phyloP scores from a whole-genome alignment of 1,140 invertebrate species.

The Lordiphosa clarofinis region DNA sequence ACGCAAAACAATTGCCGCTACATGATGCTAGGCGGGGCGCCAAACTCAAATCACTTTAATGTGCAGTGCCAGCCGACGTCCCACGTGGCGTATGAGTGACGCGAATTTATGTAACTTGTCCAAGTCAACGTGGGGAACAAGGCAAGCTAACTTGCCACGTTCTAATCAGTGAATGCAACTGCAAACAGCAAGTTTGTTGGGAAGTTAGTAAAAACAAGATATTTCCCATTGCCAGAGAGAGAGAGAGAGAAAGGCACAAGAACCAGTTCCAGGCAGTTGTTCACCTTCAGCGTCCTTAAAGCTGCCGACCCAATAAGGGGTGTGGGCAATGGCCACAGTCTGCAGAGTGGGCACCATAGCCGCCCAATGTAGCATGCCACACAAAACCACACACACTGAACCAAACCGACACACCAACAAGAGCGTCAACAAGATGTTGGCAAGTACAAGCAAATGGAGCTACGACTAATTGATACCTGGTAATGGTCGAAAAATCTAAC shows the following conservation, averaged over 20 bases:
- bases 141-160: slow-evolving; percentile 55
- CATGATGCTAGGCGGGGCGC: slow-evolving; percentile 15
- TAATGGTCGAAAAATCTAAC: too few relatives aligned
- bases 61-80: slow-evolving; percentile 24
- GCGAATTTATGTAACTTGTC: slow-evolving; percentile 73
- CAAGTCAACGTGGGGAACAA: neutral
- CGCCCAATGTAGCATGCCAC: slow-evolving; percentile 50
- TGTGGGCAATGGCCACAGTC: neutral
- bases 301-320: slow-evolving; percentile 24
- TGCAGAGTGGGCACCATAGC: slow-evolving; percentile 19
- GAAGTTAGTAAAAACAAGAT: slow-evolving; percentile 27
- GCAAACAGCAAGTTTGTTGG: slow-evolving; percentile 42
- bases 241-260: slow-evolving; percentile 5
- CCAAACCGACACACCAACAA: slow-evolving; percentile 44
- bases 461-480: too few relatives aligned
- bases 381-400: slow-evolving; percentile 28
- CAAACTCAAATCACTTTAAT: slow-evolving; percentile 17
- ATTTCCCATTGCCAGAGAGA: neutral
- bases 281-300: slow-evolving; percentile 78
- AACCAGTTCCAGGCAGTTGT: slow-evolving; percentile 57
- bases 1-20: slow-evolving; percentile 15
- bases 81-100: slow-evolving; percentile 75
- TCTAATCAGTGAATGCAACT: slow-evolving; percentile 70
- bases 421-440: slow-evolving; percentile 7
- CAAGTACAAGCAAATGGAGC: too few relatives aligned